Conservation (phyloP, 2,888 invertebrate genomes). For the Ecdyonurus torrentis region DNA sequence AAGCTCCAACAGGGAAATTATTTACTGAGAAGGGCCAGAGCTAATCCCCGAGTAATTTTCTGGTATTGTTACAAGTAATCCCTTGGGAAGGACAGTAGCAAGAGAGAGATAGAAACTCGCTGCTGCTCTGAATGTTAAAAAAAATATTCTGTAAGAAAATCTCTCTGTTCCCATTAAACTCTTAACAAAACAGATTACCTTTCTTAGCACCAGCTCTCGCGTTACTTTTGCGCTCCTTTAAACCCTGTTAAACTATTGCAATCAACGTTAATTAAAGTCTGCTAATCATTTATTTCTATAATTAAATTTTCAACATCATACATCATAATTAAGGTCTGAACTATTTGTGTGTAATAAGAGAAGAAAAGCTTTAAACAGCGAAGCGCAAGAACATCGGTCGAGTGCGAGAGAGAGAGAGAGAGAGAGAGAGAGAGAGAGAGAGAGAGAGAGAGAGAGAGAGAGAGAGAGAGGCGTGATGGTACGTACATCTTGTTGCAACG, state of each 20-base stretch:
- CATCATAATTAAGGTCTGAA: constrained; percentile 15
- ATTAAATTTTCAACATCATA: constrained; percentile 15
- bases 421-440: no score
- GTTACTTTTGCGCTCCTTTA: not conserved
- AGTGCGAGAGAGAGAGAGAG: no score
- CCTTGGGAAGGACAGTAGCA: constrained; percentile 7
- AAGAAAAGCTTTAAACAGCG: no score
- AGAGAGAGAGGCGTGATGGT: no score
- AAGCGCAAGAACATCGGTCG: no score
- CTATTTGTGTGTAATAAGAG: not conserved
- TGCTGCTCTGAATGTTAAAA: not conserved
- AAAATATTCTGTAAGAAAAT: not conserved
- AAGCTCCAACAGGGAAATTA: constrained; percentile 6
- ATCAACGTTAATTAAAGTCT: constrained; percentile 17
- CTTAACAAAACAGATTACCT: not conserved
- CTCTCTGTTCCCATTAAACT: not conserved
- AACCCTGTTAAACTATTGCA: constrained; percentile 9
- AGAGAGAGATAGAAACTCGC: not conserved
- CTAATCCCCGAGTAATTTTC: constrained; percentile 18
- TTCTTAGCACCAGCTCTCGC: not conserved
- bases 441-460: no score
- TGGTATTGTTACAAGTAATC: constrained; percentile 17
- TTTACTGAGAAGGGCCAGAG: constrained; percentile 10
- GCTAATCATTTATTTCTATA: constrained; percentile 17
- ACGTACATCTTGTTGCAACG: not conserved